Evolutionary conservation across 2,888 invertebrate genomes (phyloP).

Genomic region (Melieria crassipennis): DNA sequence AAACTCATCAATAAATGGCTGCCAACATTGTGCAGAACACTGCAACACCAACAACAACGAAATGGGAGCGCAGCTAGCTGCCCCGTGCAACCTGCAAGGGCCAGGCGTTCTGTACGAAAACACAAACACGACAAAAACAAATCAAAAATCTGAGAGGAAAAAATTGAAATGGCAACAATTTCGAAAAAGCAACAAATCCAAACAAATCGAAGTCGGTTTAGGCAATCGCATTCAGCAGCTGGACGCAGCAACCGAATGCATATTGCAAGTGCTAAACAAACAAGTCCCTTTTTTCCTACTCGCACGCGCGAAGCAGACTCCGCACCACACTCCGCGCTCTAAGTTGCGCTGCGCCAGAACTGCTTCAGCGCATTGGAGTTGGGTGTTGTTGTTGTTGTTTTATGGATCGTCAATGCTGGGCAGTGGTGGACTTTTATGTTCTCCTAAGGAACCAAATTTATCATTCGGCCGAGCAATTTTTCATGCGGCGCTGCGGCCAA

Average conservation of each 20-base stretch:
- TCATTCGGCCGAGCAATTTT: conserved; percentile 59
- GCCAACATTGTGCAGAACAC: conserved; percentile 46
- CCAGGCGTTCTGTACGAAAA: background rate
- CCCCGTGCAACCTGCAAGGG: background rate
- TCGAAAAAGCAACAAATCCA: background rate
- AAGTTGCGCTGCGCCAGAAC: conserved; percentile 32
- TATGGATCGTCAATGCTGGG: conserved; percentile 45
- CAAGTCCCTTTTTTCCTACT: conserved; percentile 47
- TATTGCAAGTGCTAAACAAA: conserved; percentile 52
- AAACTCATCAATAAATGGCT: conserved; percentile 60
- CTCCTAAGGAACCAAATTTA: conserved; percentile 58
- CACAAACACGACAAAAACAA: conserved; percentile 13
- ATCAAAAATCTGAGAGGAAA: conserved; percentile 12
- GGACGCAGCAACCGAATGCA: conserved; percentile 33
- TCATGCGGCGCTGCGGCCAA: conserved; percentile 45
- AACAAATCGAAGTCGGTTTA: conserved; percentile 3
- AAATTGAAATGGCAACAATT: background rate
- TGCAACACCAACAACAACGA: conserved; percentile 38
- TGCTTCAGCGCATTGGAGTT: conserved; percentile 31
- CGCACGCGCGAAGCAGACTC: conserved; percentile 19
- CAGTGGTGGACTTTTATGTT: conserved; percentile 46
- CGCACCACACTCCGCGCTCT: conserved; percentile 8
- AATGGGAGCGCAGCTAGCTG: conserved; percentile 10
- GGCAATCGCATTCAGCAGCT: conserved; percentile 19
- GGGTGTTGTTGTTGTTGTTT: conserved; percentile 26